phyloP scores from a whole-genome alignment of 1,140 invertebrate genomes.

The Pseudobourletiella spinata region DNA sequence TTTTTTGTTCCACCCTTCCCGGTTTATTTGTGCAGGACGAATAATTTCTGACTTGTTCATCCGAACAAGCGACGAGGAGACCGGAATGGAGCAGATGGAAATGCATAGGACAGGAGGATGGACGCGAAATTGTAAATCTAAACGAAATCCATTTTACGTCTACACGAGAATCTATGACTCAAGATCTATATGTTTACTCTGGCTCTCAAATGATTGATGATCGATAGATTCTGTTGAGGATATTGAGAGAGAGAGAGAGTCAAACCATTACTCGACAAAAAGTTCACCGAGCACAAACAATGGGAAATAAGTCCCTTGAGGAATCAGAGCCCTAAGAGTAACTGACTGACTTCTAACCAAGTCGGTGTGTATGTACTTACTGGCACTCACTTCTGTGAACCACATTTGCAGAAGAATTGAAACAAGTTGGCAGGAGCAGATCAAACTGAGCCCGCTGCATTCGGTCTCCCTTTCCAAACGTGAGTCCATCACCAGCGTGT shows the following conservation, averaged over 20 bases:
- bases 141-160: neutral
- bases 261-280: neutral
- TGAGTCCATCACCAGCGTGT: neutral
- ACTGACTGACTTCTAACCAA: too few species aligned
- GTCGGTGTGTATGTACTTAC: too few species aligned
- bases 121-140: neutral
- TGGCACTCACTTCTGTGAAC: neutral
- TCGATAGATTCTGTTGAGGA: neutral
- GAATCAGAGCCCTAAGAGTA: neutral
- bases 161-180: neutral
- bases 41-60: too few species aligned
- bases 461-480: neutral
- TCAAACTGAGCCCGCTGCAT: neutral
- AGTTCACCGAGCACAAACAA: slow-evolving; percentile 8
- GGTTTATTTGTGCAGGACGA: too few species aligned
- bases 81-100: neutral
- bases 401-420: neutral
- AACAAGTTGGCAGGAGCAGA: neutral
- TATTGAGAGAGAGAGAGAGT: neutral
- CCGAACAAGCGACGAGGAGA: neutral
- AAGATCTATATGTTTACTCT: too few species aligned
- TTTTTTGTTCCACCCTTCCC: too few species aligned
- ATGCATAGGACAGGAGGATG: neutral
- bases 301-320: neutral
- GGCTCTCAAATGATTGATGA: neutral